Base-by-base conservation (phyloP, 2,797 vertebrate species). In the Gephyroberyx darwinii region DNA sequence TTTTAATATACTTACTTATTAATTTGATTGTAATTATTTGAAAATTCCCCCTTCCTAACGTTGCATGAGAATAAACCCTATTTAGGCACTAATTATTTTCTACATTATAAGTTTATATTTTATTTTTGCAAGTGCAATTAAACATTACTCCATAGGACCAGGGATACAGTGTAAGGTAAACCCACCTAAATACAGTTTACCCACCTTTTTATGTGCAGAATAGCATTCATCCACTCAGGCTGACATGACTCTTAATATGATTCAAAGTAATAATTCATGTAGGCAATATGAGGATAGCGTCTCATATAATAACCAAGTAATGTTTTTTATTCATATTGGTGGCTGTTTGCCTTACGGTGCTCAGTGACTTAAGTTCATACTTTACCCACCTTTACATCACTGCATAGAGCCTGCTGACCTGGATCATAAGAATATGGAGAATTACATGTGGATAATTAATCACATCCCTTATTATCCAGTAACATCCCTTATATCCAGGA, bases 1-100 rank as follows among this genome's bases (percentile, higher is more conserved):
- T 60, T 82, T 65, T 56, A 74, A 73, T 62, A 64, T 13, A 22
- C 10, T 75, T 14, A 68, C 66, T 71, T 73, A 78, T 79, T 55
- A 43, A 26, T 53, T 55, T 30, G 41, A 7, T 58, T 52, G 62
- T 67, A 73, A 75, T 77, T 71, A 73, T 81, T 71, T 64, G 33
- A 12, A 37, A 77, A 13, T 1, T 75, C 78, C 47, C 65, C 45
- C 54, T 0, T 26, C 22, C 41, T 47, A 19, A 30, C 48, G 19
- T 69, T 67, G 67, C 9, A 64, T 65, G 33, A 78, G 80, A 71
- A 73, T 61, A 80, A 65, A 45, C 30, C 4, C 7, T 37, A 76
- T 71, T 71, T 69, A 60, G 70, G 70, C 5, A 57, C 31, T 20
- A 54, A 59, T 75, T 71, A 62, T 51, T 37, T 59, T 58, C 26